phyloP scores from a whole-genome alignment of 2,888 invertebrate genomes.

The Aproaerema taeniolella region DNA sequence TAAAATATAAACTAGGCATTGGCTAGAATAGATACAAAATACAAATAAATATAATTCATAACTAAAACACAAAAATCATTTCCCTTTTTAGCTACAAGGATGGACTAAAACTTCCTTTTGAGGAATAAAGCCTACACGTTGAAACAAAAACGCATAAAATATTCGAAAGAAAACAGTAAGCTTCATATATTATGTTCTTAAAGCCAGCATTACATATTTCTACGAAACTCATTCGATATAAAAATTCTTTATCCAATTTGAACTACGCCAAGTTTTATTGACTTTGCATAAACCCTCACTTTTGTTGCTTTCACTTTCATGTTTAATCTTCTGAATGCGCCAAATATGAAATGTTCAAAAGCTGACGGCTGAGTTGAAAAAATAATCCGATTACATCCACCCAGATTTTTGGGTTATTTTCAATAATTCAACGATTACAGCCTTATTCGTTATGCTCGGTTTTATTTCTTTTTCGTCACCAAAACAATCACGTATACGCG shows the following conservation, averaged over 20 bases:
- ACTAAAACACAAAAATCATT: too few relatives aligned
- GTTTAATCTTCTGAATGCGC: conserved; percentile 5
- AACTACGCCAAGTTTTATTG: conserved; percentile 5
- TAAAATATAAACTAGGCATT: too few relatives aligned
- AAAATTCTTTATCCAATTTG: background rate
- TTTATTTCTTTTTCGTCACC: conserved; percentile 28
- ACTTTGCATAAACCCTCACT: background rate
- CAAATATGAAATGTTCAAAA: conserved; percentile 11
- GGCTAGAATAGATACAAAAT: too few relatives aligned
- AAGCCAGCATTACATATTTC: too few relatives aligned
- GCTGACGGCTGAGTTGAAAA: conserved; percentile 5
- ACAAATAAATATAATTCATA: too few relatives aligned
- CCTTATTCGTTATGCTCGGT: conserved; percentile 20
- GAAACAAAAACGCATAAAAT: too few relatives aligned
- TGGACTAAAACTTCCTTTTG: too few relatives aligned
- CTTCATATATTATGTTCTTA: too few relatives aligned
- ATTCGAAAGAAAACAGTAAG: too few relatives aligned
- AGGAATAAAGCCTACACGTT: too few relatives aligned
- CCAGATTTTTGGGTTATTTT: conserved; percentile 15
- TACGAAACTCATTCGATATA: too few relatives aligned
- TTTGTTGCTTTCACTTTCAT: background rate
- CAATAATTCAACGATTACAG: conserved; percentile 23
- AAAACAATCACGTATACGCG: conserved; percentile 37
- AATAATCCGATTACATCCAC: conserved; percentile 11
- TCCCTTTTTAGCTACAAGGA: too few relatives aligned